These are phyloP conservation scores for Cyphomyrus discorhynchus DNA, from an alignment of 2,113 vertebrate species.

Conservation along the genomic window DNA sequence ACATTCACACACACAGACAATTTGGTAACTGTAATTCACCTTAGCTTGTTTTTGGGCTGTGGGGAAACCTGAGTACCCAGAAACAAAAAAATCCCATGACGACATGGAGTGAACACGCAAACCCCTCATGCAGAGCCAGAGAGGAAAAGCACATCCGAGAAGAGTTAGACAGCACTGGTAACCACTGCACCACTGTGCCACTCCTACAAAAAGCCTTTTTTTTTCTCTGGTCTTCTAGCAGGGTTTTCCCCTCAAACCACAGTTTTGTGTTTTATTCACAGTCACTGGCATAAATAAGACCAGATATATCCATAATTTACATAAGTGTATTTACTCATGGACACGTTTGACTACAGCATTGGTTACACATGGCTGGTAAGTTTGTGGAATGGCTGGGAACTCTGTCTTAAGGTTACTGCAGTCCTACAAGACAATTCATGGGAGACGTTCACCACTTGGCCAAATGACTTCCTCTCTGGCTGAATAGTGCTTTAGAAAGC, in stretches of 20 bases:
- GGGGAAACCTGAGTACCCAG: background rate
- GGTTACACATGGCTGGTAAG: background rate
- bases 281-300: background rate
- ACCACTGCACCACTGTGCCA: background rate
- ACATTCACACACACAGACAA: background rate
- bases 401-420: background rate
- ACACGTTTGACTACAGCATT: background rate
- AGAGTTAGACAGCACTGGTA: background rate
- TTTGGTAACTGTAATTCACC: background rate
- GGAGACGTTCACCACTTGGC: background rate
- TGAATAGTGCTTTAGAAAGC: background rate
- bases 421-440: background rate
- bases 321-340: background rate
- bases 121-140: background rate
- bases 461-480: background rate
- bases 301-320: background rate
- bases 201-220: background rate
- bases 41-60: background rate
- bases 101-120: background rate
- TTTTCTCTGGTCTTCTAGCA: background rate
- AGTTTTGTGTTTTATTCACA: background rate
- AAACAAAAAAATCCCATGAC: background rate
- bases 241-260: background rate
- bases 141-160: background rate
- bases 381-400: background rate